A percentile compares a stretch with the other conserved stretches of the same genome.
phyloP scores from a whole-genome alignment of 1,140 invertebrate species.

The Trinorchestia longiramus region DNA sequence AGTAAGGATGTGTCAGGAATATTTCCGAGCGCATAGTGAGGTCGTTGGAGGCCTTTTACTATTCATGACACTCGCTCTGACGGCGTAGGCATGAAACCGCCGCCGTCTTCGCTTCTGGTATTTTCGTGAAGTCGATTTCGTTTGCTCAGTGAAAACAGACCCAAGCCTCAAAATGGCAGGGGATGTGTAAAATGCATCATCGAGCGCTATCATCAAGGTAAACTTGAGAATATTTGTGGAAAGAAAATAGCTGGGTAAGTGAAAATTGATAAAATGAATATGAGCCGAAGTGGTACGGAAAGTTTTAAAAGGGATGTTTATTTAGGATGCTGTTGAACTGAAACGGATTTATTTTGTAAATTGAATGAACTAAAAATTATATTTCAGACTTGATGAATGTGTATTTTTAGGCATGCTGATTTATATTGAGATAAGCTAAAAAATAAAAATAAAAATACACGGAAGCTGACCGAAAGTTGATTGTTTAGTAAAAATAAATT shows the following conservation, averaged over 20 bases:
- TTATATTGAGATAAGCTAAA: too few species aligned
- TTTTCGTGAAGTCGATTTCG: not conserved
- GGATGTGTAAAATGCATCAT: not conserved
- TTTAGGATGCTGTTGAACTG: not conserved
- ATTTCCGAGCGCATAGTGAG: not conserved
- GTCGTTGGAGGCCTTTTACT: constrained; percentile 25
- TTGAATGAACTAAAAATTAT: not conserved
- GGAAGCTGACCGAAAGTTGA: too few species aligned
- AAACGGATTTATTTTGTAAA: not conserved
- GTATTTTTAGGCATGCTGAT: too few species aligned
- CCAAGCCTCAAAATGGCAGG: not conserved
- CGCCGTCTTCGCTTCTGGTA: not conserved
- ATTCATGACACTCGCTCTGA: constrained; percentile 7
- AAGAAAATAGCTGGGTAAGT: not conserved
- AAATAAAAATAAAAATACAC: too few species aligned
- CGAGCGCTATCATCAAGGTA: not conserved
- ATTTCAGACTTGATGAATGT: not conserved
- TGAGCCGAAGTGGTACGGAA: not conserved
- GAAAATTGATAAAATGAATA: not conserved
- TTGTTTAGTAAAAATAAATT: too few species aligned
- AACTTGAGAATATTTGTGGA: not conserved
- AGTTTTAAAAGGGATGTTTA: not conserved
- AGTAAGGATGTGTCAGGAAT: constrained; percentile 30
- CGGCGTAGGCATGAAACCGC: not conserved
- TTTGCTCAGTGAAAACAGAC: constrained; percentile 23